Percentiles rank a stretch among this genome's conserved stretches.
phyloP scores from a whole-genome alignment of 2,888 invertebrate genomes.

The Herminia tarsipennalis region DNA sequence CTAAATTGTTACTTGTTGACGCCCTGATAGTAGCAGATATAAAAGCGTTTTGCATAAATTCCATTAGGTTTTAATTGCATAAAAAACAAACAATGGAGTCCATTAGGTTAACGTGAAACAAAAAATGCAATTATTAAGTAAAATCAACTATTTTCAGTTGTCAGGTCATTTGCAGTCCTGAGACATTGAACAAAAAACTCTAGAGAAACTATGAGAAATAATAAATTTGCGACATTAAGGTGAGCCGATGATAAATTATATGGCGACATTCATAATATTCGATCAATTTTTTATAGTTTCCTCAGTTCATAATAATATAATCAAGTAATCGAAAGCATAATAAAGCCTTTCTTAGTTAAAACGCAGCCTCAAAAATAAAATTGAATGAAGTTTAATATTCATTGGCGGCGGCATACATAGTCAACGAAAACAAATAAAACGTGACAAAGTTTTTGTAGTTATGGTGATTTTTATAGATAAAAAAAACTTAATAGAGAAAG shows the following conservation, averaged over 20 bases:
- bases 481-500: constrained; percentile 41
- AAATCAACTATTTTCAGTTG: constrained; percentile 57
- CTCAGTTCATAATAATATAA: constrained; percentile 6
- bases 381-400: constrained; percentile 9
- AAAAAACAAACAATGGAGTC: constrained; percentile 59
- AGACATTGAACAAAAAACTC: constrained; percentile 43
- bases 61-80: constrained; percentile 55
- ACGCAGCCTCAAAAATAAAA: background rate
- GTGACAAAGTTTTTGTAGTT: constrained; percentile 25
- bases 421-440: constrained; percentile 20
- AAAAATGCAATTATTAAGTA: constrained; percentile 59
- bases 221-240: constrained; percentile 42
- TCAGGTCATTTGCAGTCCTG: constrained; percentile 52
- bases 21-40: too few relatives aligned
- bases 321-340: constrained; percentile 7
- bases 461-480: constrained; percentile 24
- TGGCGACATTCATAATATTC: constrained; percentile 37
- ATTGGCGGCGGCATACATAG: constrained; percentile 1
- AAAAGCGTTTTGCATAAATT: constrained; percentile 51
- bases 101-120: constrained; percentile 47
- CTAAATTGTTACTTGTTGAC: too few relatives aligned
- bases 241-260: constrained; percentile 50
- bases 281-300: constrained; percentile 19
- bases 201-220: constrained; percentile 34
- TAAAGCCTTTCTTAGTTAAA: background rate